Evolutionary conservation across 2,888 invertebrate genomes (phyloP), one percentile per base, ranked within the genome.

Genomic region (Rhamnusium bicolor): DNA sequence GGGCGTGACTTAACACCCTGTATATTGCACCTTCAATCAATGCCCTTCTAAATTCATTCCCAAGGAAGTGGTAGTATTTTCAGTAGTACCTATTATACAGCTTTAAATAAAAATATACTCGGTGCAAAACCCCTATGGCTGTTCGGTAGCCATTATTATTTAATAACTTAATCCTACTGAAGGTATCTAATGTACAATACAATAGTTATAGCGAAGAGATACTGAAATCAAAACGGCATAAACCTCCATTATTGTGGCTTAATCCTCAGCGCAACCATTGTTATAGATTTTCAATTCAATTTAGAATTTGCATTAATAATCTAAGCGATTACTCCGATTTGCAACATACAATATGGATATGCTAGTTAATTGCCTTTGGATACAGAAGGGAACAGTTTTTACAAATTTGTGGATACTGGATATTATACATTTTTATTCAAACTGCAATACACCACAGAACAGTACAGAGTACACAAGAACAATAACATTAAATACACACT

Each of bases 281-380:
- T 58, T 58, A 14, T 29, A 58, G 58, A 58, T 58, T 58, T 58
- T 32, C 58, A 18, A 58, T 16, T 32, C 58, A 29, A 58, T 58
- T 58, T 58, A 16, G 58, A 58, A 58, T 58, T 58, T 58, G 32
- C 58, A 58, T 58, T 58, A 58, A 29, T 58, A 58, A 58, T 58
- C 40, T 40, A n/a, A 4, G 40, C 40, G 40, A 40, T 40, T 40
- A 40, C 40, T 40, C 8, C 40, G 4, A 40, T 40, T 40, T 40
- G 40, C 40, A 12, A n/a, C 40, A n/a, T 40, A n/a, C 40, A 40
- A 40, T 40, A 40, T 40, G 40, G 14, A 40, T 40, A 40, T n/a
- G 12, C 40, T n/a, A 40, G n/a, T 40, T n/a, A 40, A 40, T 40
- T 10, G 1, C n/a, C n/a, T 40, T n/a, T 4, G n/a, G 40, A 12